Base-by-base conservation (phyloP, 2,888 invertebrate genomes). In the Crematogaster levior region DNA sequence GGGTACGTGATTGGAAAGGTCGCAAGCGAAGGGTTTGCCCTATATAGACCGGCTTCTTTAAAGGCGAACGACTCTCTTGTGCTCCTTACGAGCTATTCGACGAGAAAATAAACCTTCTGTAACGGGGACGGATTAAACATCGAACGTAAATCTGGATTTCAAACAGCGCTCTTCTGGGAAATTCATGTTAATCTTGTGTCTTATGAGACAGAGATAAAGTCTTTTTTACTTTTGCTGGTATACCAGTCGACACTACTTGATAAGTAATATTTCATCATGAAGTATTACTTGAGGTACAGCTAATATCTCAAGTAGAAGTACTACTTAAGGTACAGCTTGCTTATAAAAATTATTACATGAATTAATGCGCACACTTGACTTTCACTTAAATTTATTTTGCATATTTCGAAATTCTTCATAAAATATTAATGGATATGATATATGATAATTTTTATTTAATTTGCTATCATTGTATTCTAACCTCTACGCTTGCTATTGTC, bases 1-100 rank as follows among this genome's bases (percentile, higher is more conserved):
- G 56, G 68, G 56, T 58, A 79, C 77, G 77, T 79, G 77, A 79
- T 79, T 79, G 77, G 77, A 79, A 79, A 79, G 77, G 77, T 79
- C 77, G 56, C 66, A 46, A 75, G 66, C 61, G 77, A 79, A 79
- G 68, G 77, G 68, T 51, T 46, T 43, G 30, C 43, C 43, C 30
- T 79, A 79, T 68, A 79, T 66, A 79, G 43, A 56, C 12, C 21
- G 12, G 68, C 56, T 79, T 68, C 77, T 79, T 79, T 79, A 79
- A 79, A 79, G 77, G 56, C 77, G 68, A 79, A 66, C 77, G 43
- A 79, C 56, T 66, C 77, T 79, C 68, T n/a, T n/a, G 18, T 21
- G 66, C 40, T 77, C 43, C 77, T 79, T 79, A 68, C 56, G 56
- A 68, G 56, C 56, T 18, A 30, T 12, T 46, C 68, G 68, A 58